These are phyloP conservation scores for Actinia equina DNA, from an alignment of 64 coral and sea anemone genomes.

Conservation along the genomic window DNA sequence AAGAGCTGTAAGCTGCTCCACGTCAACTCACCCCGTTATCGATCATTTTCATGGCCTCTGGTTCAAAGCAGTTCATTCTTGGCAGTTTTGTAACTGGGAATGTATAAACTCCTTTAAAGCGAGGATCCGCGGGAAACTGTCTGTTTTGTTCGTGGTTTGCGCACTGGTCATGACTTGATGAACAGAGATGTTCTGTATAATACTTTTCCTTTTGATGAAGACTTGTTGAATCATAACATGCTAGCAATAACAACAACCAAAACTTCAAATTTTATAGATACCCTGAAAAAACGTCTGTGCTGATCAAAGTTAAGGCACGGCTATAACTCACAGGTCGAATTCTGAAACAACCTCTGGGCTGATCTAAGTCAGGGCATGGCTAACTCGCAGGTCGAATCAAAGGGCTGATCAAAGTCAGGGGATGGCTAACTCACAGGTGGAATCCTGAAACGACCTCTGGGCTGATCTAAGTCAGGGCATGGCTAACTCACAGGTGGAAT, in stretches of 20 bases:
- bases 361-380: too few relatives aligned
- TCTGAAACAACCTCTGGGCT: too few relatives aligned
- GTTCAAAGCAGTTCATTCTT: slow-evolving; percentile 63
- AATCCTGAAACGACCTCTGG: too few relatives aligned
- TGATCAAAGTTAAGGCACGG: too few relatives aligned
- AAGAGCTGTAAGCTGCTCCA: background rate
- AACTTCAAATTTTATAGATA: background rate
- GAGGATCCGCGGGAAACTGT: background rate
- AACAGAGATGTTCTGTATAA: background rate
- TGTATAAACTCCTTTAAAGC: slow-evolving; percentile 60
- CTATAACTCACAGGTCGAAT: too few relatives aligned
- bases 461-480: too few relatives aligned
- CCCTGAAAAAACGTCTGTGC: too few relatives aligned
- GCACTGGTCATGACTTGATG: background rate
- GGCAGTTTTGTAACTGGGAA: slow-evolving; percentile 65
- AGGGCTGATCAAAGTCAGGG: too few relatives aligned
- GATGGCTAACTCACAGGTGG: too few relatives aligned
- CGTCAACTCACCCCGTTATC: slow-evolving; percentile 48
- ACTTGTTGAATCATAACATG: background rate
- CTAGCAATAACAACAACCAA: background rate
- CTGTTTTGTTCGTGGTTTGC: background rate
- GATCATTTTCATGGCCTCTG: slow-evolving; percentile 56
- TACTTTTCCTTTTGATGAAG: background rate
- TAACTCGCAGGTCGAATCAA: too few relatives aligned
- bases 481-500: too few relatives aligned